A percentile compares a stretch with the other conserved stretches of the same genome.
These are phyloP conservation scores for Sesia bembeciformis DNA, from an alignment of 2,888 invertebrate genomes.

Conservation along the genomic window DNA sequence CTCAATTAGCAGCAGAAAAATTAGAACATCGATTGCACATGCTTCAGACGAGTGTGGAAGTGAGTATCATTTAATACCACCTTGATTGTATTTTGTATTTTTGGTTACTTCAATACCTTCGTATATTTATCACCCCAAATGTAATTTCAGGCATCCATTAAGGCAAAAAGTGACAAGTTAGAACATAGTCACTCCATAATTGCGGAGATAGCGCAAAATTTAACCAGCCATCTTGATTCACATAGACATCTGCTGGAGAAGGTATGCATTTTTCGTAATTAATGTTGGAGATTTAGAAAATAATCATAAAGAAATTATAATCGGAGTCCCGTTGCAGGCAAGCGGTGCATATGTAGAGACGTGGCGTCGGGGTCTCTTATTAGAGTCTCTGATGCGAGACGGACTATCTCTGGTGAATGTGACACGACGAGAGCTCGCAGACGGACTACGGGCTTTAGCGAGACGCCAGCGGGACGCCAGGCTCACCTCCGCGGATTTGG, in stretches of 20 bases:
- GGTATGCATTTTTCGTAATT: constrained; percentile 17
- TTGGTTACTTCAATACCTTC: too few relatives aligned
- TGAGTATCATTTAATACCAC: constrained; percentile 13
- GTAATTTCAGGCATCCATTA: constrained; percentile 53
- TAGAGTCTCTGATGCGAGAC: constrained; percentile 67
- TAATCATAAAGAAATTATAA: not conserved
- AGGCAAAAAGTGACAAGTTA: constrained; percentile 54
- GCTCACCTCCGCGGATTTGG: constrained; percentile 45
- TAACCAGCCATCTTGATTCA: constrained; percentile 48
- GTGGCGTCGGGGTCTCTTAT: constrained; percentile 66
- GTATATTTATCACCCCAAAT: constrained; percentile 1
- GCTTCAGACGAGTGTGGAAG: constrained; percentile 61
- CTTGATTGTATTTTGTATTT: not conserved
- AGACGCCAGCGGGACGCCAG: constrained; percentile 53
- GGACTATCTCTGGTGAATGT: constrained; percentile 65
- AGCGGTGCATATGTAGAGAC: constrained; percentile 78
- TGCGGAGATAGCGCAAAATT: constrained; percentile 46
- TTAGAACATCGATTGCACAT: constrained; percentile 62
- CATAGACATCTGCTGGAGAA: constrained; percentile 58
- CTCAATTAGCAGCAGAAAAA: constrained; percentile 63
- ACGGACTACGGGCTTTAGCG: constrained; percentile 57
- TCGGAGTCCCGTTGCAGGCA: constrained; percentile 43
- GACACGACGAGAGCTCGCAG: constrained; percentile 70
- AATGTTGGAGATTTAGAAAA: not conserved
- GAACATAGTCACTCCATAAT: constrained; percentile 53